Evolutionary conservation across 1,140 invertebrate genomes (phyloP).

Genomic region (Pseudomyrmex concolor): DNA sequence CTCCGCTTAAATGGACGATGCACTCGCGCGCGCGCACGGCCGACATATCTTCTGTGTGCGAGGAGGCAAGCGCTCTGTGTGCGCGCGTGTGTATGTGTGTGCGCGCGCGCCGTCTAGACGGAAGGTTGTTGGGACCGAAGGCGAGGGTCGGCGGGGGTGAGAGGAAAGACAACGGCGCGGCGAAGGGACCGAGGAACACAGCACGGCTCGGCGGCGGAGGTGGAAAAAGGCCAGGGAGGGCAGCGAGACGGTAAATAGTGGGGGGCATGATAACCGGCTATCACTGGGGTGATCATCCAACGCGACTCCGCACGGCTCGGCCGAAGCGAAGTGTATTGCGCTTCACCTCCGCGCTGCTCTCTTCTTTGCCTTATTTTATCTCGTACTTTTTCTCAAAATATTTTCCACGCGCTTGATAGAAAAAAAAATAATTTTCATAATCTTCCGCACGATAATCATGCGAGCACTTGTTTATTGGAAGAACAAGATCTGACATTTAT

Average conservation of each 20-base stretch:
- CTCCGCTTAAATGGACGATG: constrained; percentile 15
- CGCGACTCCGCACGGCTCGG: constrained; percentile 10
- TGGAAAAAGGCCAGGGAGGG: constrained; percentile 63
- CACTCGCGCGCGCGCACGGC: constrained; percentile 15
- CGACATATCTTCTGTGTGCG: constrained; percentile 50
- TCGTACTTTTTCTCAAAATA: not conserved
- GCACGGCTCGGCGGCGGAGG: constrained; percentile 56
- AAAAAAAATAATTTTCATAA: not conserved
- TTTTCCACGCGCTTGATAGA: not conserved
- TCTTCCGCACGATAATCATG: not conserved
- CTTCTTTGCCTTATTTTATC: too few species aligned
- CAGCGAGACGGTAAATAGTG: constrained; percentile 63
- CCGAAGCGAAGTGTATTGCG: not conserved
- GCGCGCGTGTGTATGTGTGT: constrained; percentile 67
- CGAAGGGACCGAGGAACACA: constrained; percentile 62
- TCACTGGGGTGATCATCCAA: constrained; percentile 57
- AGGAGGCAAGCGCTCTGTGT: constrained; percentile 14
- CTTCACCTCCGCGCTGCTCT: too few species aligned
- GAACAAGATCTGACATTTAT: not conserved
- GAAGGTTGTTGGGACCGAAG: constrained; percentile 78
- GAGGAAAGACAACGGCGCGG: constrained; percentile 67
- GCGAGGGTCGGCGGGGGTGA: constrained; percentile 67
- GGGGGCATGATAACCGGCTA: constrained; percentile 78
- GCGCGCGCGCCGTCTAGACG: constrained; percentile 81
- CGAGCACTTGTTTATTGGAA: not conserved